phyloP scores from a whole-genome alignment of 2,113 vertebrate genomes.

The Opisthocomus hoazin region DNA sequence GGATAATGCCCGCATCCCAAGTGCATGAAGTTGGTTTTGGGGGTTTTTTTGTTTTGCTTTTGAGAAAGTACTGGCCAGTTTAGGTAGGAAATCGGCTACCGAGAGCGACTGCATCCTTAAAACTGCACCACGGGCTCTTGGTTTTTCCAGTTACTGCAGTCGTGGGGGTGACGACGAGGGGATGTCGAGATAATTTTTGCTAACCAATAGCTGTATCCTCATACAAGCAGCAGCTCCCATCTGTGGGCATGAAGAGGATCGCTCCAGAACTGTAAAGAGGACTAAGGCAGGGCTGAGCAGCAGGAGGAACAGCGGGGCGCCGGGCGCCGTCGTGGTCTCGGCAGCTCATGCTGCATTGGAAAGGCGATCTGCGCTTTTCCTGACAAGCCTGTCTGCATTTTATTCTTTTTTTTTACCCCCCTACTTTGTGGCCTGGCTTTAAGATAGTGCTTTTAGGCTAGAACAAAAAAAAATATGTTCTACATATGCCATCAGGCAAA shows the following conservation, averaged over 20 bases:
- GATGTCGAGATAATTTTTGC: background rate
- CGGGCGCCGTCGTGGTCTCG: fast-evolving
- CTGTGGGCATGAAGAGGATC: background rate
- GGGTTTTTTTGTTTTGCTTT: background rate
- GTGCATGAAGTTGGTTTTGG: background rate
- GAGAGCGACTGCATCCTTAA: background rate
- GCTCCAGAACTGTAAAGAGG: background rate
- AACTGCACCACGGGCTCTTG: background rate
- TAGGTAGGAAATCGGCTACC: no score
- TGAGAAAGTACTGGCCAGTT: background rate
- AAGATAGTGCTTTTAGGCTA: background rate
- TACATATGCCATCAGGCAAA: background rate
- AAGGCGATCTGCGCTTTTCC: background rate
- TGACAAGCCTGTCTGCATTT: background rate
- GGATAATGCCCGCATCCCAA: background rate
- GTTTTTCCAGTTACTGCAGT: background rate
- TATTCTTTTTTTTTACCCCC: background rate
- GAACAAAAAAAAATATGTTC: background rate
- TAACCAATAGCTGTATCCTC: background rate
- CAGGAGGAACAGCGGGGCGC: background rate
- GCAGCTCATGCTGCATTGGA: background rate
- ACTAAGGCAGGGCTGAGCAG: background rate
- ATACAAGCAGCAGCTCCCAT: background rate
- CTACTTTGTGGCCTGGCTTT: background rate
- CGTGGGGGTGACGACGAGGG: background rate